Conservation (phyloP, 2,888 invertebrate genomes). For the Hemaris fuciformis region DNA sequence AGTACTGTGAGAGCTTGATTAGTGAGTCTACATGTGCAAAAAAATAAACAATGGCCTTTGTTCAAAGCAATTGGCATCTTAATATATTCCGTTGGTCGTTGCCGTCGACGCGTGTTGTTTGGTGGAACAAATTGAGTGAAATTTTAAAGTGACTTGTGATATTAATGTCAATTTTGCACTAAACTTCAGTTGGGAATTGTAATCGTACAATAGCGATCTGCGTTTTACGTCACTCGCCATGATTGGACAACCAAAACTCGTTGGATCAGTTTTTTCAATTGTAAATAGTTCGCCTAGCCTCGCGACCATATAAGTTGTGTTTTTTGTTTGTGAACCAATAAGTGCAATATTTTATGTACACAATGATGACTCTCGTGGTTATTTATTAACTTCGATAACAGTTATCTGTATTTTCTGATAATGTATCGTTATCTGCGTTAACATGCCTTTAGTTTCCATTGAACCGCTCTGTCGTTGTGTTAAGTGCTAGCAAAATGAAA, state of each 20-base stretch:
- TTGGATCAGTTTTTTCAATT: slow-evolving; percentile 66
- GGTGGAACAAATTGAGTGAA: background rate
- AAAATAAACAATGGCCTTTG: slow-evolving; percentile 76
- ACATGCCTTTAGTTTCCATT: slow-evolving; percentile 47
- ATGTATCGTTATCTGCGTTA: slow-evolving; percentile 47
- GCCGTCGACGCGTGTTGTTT: slow-evolving; percentile 45
- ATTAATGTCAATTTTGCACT: slow-evolving; percentile 19
- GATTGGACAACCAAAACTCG: slow-evolving; percentile 64
- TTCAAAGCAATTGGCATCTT: slow-evolving; percentile 59
- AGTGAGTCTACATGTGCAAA: slow-evolving; percentile 47
- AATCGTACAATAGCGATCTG: slow-evolving; percentile 41
- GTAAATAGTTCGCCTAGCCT: slow-evolving; percentile 65
- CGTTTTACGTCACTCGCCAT: slow-evolving; percentile 64
- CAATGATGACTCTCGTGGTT: slow-evolving; percentile 23
- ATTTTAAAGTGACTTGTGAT: background rate
- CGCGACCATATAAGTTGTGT: slow-evolving; percentile 52
- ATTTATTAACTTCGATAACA: slow-evolving; percentile 34
- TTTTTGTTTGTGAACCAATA: slow-evolving; percentile 37
- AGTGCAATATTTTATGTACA: slow-evolving; percentile 18
- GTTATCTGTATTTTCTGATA: slow-evolving; percentile 39
- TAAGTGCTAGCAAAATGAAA: slow-evolving; percentile 42
- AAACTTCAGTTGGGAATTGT: slow-evolving; percentile 35
- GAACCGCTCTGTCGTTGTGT: slow-evolving; percentile 37
- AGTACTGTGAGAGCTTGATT: slow-evolving; percentile 46
- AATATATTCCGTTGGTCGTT: slow-evolving; percentile 62